A percentile compares a stretch with the other conserved stretches of the same genome.
These are phyloP conservation scores for Phaenicophaeus curvirostris DNA, from an alignment of 2,797 vertebrate genomes.

Conservation along the genomic window DNA sequence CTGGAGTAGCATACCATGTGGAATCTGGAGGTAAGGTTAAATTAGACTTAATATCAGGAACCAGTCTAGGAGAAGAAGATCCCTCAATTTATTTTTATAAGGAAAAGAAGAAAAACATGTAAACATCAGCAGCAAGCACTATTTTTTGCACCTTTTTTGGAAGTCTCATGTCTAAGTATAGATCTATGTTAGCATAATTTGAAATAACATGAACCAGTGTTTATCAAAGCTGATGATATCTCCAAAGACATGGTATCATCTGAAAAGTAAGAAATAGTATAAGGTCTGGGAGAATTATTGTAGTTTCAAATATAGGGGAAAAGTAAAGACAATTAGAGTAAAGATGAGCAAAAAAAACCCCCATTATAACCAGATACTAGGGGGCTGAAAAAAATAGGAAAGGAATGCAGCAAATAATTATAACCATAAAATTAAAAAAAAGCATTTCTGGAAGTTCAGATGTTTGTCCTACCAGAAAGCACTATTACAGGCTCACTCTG, in stretches of 20 bases:
- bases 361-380: background rate
- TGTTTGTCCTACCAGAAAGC: background rate
- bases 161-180: background rate
- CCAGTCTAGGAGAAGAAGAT: background rate
- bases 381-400: background rate
- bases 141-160: background rate
- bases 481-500: background rate
- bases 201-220: background rate
- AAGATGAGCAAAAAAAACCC: background rate
- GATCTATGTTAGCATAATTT: background rate
- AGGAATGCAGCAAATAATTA: background rate
- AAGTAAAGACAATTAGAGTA: background rate
- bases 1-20: background rate
- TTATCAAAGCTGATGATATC: conserved; percentile 13
- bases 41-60: background rate
- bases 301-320: background rate
- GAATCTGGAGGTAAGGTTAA: background rate
- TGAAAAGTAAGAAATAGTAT: background rate
- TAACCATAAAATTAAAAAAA: background rate
- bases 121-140: background rate
- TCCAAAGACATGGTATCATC: background rate
- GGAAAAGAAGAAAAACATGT: background rate
- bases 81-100: background rate
- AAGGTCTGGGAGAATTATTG: background rate
- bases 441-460: background rate